Percentiles rank a stretch among this genome's conserved stretches.
phyloP scores from a whole-genome alignment of 2,797 vertebrate species.

The Thunnus albacares region DNA sequence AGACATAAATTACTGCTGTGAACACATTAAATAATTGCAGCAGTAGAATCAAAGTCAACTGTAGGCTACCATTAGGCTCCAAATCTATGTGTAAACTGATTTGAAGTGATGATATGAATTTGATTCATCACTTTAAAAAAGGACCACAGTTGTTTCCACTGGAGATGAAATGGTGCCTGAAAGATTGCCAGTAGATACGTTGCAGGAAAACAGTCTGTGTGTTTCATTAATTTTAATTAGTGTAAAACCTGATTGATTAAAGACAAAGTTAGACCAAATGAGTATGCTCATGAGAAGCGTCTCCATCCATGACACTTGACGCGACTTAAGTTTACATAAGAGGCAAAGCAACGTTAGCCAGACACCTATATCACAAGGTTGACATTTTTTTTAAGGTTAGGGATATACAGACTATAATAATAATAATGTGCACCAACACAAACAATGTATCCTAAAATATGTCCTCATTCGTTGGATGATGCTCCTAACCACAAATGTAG shows the following conservation, averaged over 20 bases:
- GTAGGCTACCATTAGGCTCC: background rate
- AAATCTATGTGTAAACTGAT: background rate
- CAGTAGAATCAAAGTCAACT: slow-evolving; percentile 1
- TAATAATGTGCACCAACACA: too few species aligned
- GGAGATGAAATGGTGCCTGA: background rate
- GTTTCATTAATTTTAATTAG: background rate
- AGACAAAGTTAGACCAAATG: background rate
- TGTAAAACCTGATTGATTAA: background rate
- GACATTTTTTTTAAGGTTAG: background rate
- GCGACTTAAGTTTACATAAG: too few species aligned
- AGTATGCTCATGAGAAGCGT: background rate
- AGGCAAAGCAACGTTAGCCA: too few species aligned
- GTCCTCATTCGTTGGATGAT: background rate
- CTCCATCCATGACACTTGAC: background rate
- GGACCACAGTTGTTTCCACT: background rate
- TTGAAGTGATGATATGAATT: background rate
- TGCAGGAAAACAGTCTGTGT: background rate
- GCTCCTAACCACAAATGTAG: too few species aligned
- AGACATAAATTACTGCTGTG: background rate
- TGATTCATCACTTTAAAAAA: background rate
- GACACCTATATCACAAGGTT: background rate
- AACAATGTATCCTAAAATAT: background rate
- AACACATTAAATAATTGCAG: background rate
- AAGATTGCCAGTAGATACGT: background rate
- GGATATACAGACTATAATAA: background rate